phyloP scores from a whole-genome alignment of 2,797 vertebrate species.

The Acomys russatus region DNA sequence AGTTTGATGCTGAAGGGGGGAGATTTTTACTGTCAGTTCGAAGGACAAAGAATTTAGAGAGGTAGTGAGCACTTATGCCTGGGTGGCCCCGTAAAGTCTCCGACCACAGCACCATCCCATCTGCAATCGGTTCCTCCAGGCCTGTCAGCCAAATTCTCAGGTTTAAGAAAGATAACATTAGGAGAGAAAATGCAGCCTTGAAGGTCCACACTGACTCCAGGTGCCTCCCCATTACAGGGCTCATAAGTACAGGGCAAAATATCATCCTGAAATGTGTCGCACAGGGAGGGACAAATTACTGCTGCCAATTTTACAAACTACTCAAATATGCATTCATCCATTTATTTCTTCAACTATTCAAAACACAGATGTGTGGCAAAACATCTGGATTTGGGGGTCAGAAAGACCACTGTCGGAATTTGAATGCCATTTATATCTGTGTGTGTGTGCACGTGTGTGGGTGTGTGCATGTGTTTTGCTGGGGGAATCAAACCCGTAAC shows the following conservation, averaged over 20 bases:
- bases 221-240: rapidly evolving
- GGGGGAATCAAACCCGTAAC: not conserved
- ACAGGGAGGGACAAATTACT: not conserved
- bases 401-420: not conserved
- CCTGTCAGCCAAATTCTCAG: not conserved
- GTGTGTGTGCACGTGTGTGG: not conserved
- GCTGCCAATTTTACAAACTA: not conserved
- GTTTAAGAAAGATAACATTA: not conserved
- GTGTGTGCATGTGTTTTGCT: not conserved
- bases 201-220: too few relatives aligned
- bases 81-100: not conserved
- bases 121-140: not conserved
- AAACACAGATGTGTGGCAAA: not conserved
- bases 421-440: not conserved
- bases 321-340: not conserved
- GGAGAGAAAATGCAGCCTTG: not conserved
- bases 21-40: not conserved
- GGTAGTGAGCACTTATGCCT: not conserved
- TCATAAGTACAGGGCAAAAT: not conserved
- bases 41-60: not conserved
- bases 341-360: not conserved
- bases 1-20: not conserved
- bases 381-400: not conserved
- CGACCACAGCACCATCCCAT: not conserved
- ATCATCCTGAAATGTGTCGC: not conserved